Base-by-base conservation (phyloP, 1,140 invertebrate species). In the Penaeus japonicus region DNA sequence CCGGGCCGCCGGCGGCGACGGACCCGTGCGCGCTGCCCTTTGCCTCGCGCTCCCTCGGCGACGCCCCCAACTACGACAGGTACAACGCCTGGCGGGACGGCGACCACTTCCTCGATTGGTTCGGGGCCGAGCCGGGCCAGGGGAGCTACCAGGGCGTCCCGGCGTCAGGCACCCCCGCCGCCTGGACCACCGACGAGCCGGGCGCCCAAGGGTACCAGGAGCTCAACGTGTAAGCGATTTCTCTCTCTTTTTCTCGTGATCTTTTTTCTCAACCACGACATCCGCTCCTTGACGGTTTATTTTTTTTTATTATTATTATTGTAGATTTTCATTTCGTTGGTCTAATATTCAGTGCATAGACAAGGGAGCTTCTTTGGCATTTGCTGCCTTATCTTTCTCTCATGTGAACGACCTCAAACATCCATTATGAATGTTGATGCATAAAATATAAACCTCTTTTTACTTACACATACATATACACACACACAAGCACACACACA, bases 71-170 rank as follows among this genome's bases (percentile, higher is more conserved):
- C 80, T 82, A 57, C 20, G 80, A 24, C 80, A 55, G 35, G 27
- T 93, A 92, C 84, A 91, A 92, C 81, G 90, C 91, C 0, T 93
- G 93, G 93, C 90, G 90, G 59, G 89, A 89, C 54, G 92, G 92
- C 0, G 93, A 93, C 81, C 89, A 91, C 59, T 91, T 91, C 84
- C 83, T 93, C 55, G 93, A 93, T 89, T 93, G 93, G 92, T 92
- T 92, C 84, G 93, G 93, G 18, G 90, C 91, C 0, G 92, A 93
- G 90, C 22, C 87, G 0, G 92, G 91, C 10, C 93, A 93, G 90
- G 92, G 92, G 2, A 89, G 88, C 18, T 91, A 92, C 47, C 91
- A 92, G 12, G 91, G 92, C 18, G 80, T 85, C 22, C 27, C 77
- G n/a, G 92, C 93, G 0, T 73, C 89, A 4, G 93, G 93, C 30